These are phyloP conservation scores for Gopherus flavomarginatus DNA, from an alignment of 2,113 vertebrate genomes.

Conservation along the genomic window DNA sequence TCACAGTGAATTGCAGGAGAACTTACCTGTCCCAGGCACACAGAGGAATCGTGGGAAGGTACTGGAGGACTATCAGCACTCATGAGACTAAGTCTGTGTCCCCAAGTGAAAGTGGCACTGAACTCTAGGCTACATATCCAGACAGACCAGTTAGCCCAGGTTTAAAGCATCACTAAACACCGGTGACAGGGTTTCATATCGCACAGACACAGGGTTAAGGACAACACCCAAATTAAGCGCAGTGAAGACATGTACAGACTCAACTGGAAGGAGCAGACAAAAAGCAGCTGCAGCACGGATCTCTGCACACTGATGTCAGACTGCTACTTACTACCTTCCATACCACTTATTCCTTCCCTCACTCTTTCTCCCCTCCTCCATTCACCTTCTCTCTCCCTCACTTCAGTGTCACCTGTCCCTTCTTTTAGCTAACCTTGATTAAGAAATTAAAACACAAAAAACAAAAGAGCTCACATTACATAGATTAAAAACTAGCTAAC, in stretches of 20 bases:
- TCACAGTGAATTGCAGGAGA: neutral
- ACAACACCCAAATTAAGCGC: neutral
- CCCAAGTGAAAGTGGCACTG: neutral
- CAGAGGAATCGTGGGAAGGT: neutral
- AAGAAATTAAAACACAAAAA: neutral
- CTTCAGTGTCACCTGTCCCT: neutral
- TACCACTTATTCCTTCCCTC: neutral
- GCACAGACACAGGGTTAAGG: neutral
- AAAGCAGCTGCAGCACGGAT: constrained; percentile 22
- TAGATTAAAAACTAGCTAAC: neutral
- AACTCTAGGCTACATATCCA: neutral
- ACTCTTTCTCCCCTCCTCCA: fast-evolving
- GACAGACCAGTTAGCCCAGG: neutral
- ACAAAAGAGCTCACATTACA: neutral
- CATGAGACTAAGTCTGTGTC: neutral
- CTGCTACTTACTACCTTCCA: neutral
- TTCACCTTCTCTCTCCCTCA: neutral
- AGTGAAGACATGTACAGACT: neutral
- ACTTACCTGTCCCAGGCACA: neutral
- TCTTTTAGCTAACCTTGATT: neutral
- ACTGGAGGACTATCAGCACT: neutral
- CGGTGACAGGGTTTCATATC: neutral
- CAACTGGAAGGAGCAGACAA: neutral
- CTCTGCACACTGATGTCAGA: neutral
- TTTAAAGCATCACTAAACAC: neutral